These are phyloP conservation scores for Oikopleura vanhoeffeni DNA, from an alignment of 23 tunicate species.

Conservation along the genomic window DNA sequence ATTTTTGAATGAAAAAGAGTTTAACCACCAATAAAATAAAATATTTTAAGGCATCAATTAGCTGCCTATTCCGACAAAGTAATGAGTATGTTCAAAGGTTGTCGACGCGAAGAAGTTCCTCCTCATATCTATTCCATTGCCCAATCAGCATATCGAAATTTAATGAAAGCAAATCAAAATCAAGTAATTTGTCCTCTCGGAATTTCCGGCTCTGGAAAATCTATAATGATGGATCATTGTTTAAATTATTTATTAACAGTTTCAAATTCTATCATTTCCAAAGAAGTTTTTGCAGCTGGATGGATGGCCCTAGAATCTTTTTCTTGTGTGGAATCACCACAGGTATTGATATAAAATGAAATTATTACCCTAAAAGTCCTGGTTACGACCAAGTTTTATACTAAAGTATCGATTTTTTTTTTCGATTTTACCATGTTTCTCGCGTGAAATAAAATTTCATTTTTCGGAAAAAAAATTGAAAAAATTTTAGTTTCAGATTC, in stretches of 20 bases:
- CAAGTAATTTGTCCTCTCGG: conserved; percentile 42
- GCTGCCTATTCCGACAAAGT: conserved; percentile 23
- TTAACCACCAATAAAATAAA: conserved; percentile 37
- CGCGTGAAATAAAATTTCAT: no score
- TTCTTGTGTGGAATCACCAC: background rate
- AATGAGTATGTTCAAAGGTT: conserved; percentile 37
- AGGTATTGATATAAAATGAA: no score
- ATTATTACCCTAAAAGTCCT: no score
- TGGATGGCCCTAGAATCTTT: conserved; percentile 2
- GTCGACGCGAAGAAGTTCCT: conserved; percentile 57
- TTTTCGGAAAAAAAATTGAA: no score
- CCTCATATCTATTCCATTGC: conserved; percentile 60
- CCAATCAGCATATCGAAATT: conserved; percentile 47
- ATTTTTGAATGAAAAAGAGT: conserved; percentile 20
- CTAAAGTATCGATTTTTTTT: no score
- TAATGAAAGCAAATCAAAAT: conserved; percentile 37
- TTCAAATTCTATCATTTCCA: background rate
- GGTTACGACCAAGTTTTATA: no score
- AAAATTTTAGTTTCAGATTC: no score
- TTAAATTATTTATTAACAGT: conserved; percentile 34
- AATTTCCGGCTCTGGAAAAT: conserved; percentile 33
- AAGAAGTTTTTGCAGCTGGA: background rate
- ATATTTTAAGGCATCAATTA: conserved; percentile 45
- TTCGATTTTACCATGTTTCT: no score
- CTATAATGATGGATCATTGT: conserved; percentile 17